These are phyloP conservation scores for Cinara cedri DNA, from an alignment of 2,888 invertebrate species.

Conservation along the genomic window DNA sequence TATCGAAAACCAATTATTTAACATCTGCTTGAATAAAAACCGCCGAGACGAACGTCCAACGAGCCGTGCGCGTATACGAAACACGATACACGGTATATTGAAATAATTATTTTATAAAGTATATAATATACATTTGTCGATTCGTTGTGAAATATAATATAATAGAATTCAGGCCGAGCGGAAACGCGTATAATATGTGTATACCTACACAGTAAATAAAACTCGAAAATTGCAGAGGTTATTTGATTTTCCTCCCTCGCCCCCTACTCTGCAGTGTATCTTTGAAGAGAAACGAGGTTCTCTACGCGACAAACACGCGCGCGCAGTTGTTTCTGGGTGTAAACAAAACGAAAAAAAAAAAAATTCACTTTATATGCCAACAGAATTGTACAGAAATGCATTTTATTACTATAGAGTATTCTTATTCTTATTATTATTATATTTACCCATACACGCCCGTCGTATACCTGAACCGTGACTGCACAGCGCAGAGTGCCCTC, in stretches of 20 bases:
- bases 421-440: neutral
- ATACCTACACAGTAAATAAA: neutral
- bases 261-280: no score
- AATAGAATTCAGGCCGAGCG: constrained; percentile 5
- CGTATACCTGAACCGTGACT: constrained; percentile 22
- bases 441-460: no score
- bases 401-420: constrained; percentile 14
- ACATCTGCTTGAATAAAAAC: constrained; percentile 20
- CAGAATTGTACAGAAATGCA: constrained; percentile 1
- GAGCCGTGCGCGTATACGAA: neutral
- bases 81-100: neutral
- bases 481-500: constrained; percentile 17
- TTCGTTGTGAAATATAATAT: constrained; percentile 22
- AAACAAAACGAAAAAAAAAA: neutral
- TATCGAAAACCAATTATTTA: constrained; percentile 21
- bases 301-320: neutral
- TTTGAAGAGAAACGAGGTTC: neutral
- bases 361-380: no score
- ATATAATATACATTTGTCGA: neutral
- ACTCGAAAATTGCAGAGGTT: neutral
- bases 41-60: constrained; percentile 4
- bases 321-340: no score
- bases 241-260: neutral
- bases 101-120: constrained; percentile 12
- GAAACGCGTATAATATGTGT: neutral